These are phyloP conservation scores for Drosophila kokeensis DNA, from an alignment of 2,888 invertebrate genomes.

Conservation along the genomic window DNA sequence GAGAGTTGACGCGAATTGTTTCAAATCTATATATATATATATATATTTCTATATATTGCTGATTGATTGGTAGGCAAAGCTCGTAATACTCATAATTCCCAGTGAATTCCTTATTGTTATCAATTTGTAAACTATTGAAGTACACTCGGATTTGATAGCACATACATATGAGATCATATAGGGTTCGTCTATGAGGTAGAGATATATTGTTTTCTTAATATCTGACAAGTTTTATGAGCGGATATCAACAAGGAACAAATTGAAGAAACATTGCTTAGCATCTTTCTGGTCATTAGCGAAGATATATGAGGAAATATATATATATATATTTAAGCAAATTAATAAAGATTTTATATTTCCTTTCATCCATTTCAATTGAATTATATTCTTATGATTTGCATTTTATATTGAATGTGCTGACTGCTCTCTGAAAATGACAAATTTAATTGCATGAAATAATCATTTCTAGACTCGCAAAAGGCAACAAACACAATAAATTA, in stretches of 20 bases:
- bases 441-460: neutral
- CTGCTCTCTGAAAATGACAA: neutral
- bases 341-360: neutral
- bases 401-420: neutral
- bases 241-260: neutral
- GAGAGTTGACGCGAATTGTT: slow-evolving; percentile 4
- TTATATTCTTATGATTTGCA: neutral
- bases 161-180: neutral
- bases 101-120: neutral
- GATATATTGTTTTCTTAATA: neutral
- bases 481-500: neutral
- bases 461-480: neutral
- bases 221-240: neutral
- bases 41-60: slow-evolving; percentile 1
- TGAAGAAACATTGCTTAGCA: neutral
- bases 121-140: neutral
- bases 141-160: neutral
- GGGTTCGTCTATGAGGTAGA: neutral
- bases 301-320: neutral
- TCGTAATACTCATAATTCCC: slow-evolving; percentile 7
- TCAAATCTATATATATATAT: slow-evolving; percentile 4
- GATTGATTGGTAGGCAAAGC: slow-evolving; percentile 24
- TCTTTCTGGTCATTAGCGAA: neutral
- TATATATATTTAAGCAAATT: neutral
- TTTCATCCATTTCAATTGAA: neutral